phyloP scores from a whole-genome alignment of 1,140 invertebrate species.

The Drosophila subobscura region DNA sequence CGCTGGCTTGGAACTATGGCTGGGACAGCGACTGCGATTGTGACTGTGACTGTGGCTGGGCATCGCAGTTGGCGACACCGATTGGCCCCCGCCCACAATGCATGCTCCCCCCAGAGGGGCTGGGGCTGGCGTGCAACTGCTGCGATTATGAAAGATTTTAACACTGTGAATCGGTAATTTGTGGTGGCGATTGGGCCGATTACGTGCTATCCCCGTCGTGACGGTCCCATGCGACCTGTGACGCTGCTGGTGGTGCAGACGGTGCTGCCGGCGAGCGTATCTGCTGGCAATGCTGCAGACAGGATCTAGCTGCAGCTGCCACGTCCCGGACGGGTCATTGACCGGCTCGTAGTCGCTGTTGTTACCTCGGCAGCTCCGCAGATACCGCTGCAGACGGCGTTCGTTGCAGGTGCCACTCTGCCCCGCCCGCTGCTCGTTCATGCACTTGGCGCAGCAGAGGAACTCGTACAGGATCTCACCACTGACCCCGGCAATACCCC shows the following conservation, averaged over 20 bases:
- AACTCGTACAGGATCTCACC: slow-evolving; percentile 82
- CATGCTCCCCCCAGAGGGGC: slow-evolving; percentile 15
- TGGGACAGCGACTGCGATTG: slow-evolving; percentile 15
- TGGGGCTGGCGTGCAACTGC: slow-evolving; percentile 50
- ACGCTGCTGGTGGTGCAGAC: slow-evolving; percentile 70
- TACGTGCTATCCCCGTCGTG: slow-evolving; percentile 74
- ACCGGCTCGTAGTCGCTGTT: slow-evolving; percentile 31
- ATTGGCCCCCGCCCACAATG: slow-evolving; percentile 39
- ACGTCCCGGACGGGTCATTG: slow-evolving; percentile 52
- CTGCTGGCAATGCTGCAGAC: slow-evolving; percentile 78
- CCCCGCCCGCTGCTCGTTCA: slow-evolving; percentile 71
- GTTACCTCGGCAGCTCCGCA: slow-evolving; percentile 41
- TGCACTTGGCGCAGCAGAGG: slow-evolving; percentile 82
- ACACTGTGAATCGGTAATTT: slow-evolving; percentile 83
- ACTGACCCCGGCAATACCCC: slow-evolving; percentile 1
- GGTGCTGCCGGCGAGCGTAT: slow-evolving; percentile 73
- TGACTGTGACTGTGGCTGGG: slow-evolving; percentile 7
- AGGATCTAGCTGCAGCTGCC: slow-evolving; percentile 66
- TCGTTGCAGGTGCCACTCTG: slow-evolving; percentile 48
- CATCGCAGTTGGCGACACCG: slow-evolving; percentile 32
- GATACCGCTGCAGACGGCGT: slow-evolving; percentile 53
- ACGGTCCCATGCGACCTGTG: slow-evolving; percentile 55
- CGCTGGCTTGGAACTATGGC: slow-evolving; percentile 9
- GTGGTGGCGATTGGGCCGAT: slow-evolving; percentile 74
- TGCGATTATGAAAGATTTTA: slow-evolving; percentile 83